phyloP scores from a whole-genome alignment of 2,888 invertebrate species.

The Chydorus sphaericus region DNA sequence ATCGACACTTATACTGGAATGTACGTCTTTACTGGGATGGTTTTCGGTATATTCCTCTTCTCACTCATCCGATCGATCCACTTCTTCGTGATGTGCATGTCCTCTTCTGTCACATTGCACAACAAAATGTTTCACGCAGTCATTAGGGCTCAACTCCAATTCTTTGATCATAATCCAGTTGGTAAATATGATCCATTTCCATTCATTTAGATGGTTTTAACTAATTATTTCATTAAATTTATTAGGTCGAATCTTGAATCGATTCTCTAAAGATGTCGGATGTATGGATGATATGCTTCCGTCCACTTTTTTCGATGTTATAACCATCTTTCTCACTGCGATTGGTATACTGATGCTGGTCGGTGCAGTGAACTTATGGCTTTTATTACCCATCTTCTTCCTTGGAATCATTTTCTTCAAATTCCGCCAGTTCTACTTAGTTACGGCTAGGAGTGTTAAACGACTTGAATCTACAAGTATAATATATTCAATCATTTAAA shows the following conservation, averaged over 20 bases:
- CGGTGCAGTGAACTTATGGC: slow-evolving; percentile 30
- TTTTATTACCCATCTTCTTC: slow-evolving; percentile 27
- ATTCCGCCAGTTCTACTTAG: slow-evolving; percentile 31
- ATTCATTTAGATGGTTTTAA: no score
- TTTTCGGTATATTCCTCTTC: slow-evolving; percentile 24
- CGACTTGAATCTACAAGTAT: slow-evolving; percentile 35
- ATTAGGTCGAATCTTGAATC: slow-evolving; percentile 47
- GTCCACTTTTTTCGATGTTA: slow-evolving; percentile 36
- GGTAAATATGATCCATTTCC: no score
- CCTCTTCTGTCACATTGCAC: slow-evolving; percentile 32
- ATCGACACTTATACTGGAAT: slow-evolving; percentile 24
- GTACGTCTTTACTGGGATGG: slow-evolving; percentile 28
- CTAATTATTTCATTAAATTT: neutral
- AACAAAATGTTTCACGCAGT: slow-evolving; percentile 34
- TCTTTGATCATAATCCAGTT: slow-evolving; percentile 76
- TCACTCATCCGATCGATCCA: slow-evolving; percentile 29
- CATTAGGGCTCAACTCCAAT: slow-evolving; percentile 35
- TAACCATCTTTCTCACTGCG: slow-evolving; percentile 22
- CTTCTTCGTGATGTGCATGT: slow-evolving; percentile 29
- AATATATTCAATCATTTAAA: neutral
- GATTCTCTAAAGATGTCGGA: slow-evolving; percentile 73
- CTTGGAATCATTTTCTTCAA: slow-evolving; percentile 29
- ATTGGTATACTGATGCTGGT: slow-evolving; percentile 35
- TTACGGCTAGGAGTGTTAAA: slow-evolving; percentile 33
- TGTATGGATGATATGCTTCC: slow-evolving; percentile 59